Conservation (phyloP, 2,797 vertebrate species). For the Phataginus tetradactyla region DNA sequence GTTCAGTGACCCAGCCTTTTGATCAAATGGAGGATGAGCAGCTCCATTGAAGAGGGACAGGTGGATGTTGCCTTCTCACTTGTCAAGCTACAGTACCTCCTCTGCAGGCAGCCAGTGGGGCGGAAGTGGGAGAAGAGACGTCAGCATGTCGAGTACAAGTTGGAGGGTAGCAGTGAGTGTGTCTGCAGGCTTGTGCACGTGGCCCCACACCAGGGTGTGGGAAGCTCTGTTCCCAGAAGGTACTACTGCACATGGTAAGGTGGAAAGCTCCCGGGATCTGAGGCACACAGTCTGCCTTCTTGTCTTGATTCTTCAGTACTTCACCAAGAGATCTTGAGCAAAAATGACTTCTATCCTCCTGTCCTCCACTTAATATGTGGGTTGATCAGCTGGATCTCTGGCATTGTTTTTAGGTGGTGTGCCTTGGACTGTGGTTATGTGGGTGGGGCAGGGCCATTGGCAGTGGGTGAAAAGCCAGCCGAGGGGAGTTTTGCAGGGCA, state of each 20-base stretch:
- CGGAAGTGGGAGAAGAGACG: background rate
- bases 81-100: background rate
- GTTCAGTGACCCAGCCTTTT: background rate
- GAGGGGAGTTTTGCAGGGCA: background rate
- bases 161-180: background rate
- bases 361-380: background rate
- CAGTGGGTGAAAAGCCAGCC: background rate
- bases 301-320: background rate
- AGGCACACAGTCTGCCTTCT: background rate
- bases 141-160: background rate
- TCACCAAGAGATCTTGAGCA: background rate
- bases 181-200: background rate
- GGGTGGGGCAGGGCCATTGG: background rate
- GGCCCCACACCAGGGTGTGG: background rate
- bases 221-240: background rate
- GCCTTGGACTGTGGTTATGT: background rate
- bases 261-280: background rate
- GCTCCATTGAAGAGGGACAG: background rate
- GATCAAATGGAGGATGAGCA: background rate
- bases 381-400: background rate
- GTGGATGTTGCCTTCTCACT: background rate
- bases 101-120: background rate
- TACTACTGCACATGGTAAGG: background rate
- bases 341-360: background rate
- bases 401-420: background rate